A percentile compares a stretch with the other conserved stretches of the same genome.
Evolutionary conservation across 2,113 vertebrate species (phyloP).

Genomic region (Platysternon megacephalum): DNA sequence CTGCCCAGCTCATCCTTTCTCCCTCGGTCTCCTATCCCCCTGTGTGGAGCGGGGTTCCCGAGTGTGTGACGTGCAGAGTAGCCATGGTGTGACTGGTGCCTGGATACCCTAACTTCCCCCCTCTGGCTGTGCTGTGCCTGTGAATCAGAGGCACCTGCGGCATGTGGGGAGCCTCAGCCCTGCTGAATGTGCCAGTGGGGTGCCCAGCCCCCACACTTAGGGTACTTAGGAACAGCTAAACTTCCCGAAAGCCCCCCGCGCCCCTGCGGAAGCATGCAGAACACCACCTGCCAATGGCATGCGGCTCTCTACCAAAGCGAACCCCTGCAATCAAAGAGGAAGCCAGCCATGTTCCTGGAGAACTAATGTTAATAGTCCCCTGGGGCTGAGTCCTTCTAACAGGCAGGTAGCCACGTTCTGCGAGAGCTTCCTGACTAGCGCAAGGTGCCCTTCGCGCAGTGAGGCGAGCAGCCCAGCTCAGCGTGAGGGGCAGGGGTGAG

Average conservation of each 20-base stretch:
- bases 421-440: neutral
- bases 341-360: neutral
- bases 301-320: neutral
- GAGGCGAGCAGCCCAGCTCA: neutral
- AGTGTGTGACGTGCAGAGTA: neutral
- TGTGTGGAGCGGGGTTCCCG: too few species aligned
- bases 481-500: neutral
- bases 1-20: neutral
- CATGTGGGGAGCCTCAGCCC: neutral
- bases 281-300: neutral
- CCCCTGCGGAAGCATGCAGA: neutral
- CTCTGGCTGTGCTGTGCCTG: neutral
- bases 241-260: too few species aligned
- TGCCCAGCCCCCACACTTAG: neutral
- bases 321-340: neutral
- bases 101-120: too few species aligned
- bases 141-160: too few species aligned
- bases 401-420: neutral
- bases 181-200: neutral
- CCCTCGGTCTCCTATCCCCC: neutral
- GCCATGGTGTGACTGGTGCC: neutral
- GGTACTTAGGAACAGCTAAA: neutral
- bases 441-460: neutral
- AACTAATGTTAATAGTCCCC: neutral
- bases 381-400: neutral